phyloP scores from a whole-genome alignment of 2,888 invertebrate species.

The Ligdia adustata region DNA sequence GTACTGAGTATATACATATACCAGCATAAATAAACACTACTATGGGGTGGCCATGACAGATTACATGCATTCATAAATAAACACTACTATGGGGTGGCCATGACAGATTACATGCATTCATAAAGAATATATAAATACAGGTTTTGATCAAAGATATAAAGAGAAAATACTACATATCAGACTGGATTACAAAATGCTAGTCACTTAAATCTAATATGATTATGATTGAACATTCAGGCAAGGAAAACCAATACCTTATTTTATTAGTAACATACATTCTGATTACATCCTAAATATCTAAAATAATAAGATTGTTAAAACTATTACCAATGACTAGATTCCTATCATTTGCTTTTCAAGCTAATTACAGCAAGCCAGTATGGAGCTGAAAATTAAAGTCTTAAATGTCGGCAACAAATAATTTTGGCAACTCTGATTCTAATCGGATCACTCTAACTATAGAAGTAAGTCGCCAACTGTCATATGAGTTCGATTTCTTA shows the following conservation, averaged over 20 bases:
- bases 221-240: conserved; percentile 56
- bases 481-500: conserved; percentile 65
- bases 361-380: conserved; percentile 57
- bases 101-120: no score
- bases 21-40: no score
- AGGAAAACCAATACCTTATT: conserved; percentile 38
- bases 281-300: conserved; percentile 26
- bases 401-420: conserved; percentile 81
- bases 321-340: conserved; percentile 47
- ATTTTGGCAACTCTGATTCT: conserved; percentile 88
- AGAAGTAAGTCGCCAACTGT: conserved; percentile 86
- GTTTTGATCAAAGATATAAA: background rate
- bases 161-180: conserved; percentile 16
- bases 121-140: no score
- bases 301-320: conserved; percentile 15
- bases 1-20: no score
- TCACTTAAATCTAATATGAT: conserved; percentile 24
- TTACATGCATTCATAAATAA: no score
- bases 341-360: conserved; percentile 43
- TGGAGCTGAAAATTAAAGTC: conserved; percentile 11
- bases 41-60: no score
- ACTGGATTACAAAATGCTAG: conserved; percentile 32
- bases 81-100: no score
- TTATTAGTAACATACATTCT: conserved; percentile 39
- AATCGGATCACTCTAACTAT: conserved; percentile 87